phyloP scores from a whole-genome alignment of 2,888 invertebrate genomes.

The Drosophila borborema region DNA sequence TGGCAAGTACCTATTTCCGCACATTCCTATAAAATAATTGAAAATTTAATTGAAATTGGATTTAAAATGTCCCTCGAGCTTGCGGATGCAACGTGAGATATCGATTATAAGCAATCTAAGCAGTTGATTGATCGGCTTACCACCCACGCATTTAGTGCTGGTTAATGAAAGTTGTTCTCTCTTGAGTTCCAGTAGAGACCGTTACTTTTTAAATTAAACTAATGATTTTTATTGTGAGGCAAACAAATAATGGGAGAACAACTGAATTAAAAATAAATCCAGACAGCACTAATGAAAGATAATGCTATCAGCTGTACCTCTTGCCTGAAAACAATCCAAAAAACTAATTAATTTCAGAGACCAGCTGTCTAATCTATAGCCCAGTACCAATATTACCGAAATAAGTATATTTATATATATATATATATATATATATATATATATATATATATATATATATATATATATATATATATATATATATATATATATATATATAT shows the following conservation, averaged over 20 bases:
- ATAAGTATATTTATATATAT: background rate
- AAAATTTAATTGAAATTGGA: background rate
- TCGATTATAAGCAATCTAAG: background rate
- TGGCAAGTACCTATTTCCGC: background rate
- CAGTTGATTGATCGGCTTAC: background rate
- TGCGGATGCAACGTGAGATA: background rate
- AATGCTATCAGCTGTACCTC: conserved; percentile 1
- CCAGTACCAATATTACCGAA: background rate
- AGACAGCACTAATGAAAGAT: background rate
- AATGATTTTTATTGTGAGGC: background rate
- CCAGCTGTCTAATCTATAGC: background rate
- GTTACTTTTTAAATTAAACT: conserved; percentile 3
- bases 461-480: background rate
- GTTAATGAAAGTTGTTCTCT: background rate
- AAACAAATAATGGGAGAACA: background rate
- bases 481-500: background rate
- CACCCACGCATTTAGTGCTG: conserved; percentile 10
- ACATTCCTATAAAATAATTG: background rate
- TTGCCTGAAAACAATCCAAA: conserved; percentile 11
- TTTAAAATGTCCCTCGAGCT: background rate
- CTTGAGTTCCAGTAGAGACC: background rate
- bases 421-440: background rate
- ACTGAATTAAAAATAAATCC: background rate
- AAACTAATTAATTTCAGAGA: conserved; percentile 20
- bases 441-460: background rate